Conservation (phyloP, 2,113 vertebrate species). For the Mesoclemmys tuberculata region DNA sequence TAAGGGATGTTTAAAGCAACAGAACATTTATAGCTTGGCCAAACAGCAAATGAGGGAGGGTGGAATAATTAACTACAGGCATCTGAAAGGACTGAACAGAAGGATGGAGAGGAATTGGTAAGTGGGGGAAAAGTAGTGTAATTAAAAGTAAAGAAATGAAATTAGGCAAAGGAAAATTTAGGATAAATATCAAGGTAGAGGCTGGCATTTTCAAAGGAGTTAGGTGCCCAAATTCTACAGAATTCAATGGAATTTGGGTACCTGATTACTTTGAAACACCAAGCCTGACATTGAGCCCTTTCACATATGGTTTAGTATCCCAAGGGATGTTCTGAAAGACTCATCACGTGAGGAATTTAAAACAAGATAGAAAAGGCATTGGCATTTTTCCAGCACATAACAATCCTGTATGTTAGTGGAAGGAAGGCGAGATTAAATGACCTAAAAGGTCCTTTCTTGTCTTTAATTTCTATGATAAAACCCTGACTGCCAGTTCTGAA, state of each 20-base stretch:
- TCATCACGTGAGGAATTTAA: not conserved
- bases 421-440: not conserved
- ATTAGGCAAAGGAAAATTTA: not conserved
- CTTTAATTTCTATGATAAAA: not conserved
- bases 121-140: not conserved
- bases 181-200: not conserved
- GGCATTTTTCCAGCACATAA: not conserved
- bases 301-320: not conserved
- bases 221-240: not conserved
- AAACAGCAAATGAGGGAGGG: not conserved
- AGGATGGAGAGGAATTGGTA: not conserved
- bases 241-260: not conserved
- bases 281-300: not conserved
- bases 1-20: not conserved
- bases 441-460: not conserved
- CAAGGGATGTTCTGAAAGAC: not conserved
- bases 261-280: conserved; percentile 8
- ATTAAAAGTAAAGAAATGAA: not conserved
- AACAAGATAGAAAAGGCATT: not conserved
- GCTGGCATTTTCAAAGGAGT: not conserved
- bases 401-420: not conserved
- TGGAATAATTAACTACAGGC: not conserved
- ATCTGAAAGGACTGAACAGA: not conserved
- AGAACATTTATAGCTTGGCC: not conserved
- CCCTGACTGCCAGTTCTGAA: not conserved